Conservation (phyloP, 2,888 invertebrate genomes). For the Thymelicus sylvestris region DNA sequence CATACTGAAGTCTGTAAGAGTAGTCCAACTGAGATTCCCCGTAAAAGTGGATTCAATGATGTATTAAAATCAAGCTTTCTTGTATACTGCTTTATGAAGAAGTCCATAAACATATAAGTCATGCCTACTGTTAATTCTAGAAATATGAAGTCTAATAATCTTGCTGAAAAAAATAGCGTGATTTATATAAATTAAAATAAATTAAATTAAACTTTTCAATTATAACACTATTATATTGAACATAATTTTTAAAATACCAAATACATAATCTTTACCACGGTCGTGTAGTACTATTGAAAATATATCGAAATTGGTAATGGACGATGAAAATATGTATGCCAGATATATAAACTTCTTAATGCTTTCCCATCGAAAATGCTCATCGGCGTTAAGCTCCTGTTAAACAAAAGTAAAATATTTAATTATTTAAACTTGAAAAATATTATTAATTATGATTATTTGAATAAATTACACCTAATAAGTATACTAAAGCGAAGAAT, state of each 20-base stretch:
- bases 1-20: conserved; percentile 61
- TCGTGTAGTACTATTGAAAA: conserved; percentile 59
- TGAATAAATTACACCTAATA: too few relatives aligned
- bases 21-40: conserved; percentile 60
- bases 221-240: too few relatives aligned
- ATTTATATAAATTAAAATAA: not conserved
- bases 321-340: conserved; percentile 52
- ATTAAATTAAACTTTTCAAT: too few relatives aligned
- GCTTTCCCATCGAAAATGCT: conserved; percentile 59
- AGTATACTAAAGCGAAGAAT: too few relatives aligned
- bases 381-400: conserved; percentile 43
- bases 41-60: conserved; percentile 63
- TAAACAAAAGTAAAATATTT: conserved; percentile 17
- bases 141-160: conserved; percentile 58
- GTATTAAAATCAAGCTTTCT: conserved; percentile 57
- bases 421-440: too few relatives aligned
- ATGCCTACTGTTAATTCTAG: conserved; percentile 59
- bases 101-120: conserved; percentile 70
- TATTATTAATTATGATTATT: too few relatives aligned
- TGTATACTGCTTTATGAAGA: conserved; percentile 70
- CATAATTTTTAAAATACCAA: too few relatives aligned
- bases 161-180: conserved; percentile 52
- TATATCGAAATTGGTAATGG: conserved; percentile 57
- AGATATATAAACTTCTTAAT: conserved; percentile 60
- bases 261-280: conserved; percentile 47